Evolutionary conservation across 1,140 invertebrate genomes (phyloP).

Genomic region (Riptortus pedestris): DNA sequence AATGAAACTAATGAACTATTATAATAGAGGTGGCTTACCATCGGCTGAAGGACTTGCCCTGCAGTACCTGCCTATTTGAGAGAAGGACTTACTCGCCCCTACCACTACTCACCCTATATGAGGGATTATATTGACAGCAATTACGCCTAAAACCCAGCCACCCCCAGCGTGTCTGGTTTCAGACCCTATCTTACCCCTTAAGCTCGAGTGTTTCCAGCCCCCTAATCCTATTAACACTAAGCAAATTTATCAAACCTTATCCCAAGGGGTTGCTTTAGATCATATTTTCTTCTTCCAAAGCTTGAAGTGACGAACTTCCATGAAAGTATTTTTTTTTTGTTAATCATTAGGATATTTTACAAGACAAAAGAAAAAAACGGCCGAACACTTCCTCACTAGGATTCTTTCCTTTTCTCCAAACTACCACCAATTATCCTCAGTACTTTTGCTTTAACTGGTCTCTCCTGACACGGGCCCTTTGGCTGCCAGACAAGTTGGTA

Average conservation of each 20-base stretch:
- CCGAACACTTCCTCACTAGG: too few species aligned
- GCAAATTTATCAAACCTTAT: conserved; percentile 7
- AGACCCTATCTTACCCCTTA: not conserved
- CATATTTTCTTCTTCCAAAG: conserved; percentile 3
- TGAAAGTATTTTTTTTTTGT: too few species aligned
- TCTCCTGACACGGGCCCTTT: too few species aligned
- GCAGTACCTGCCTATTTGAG: conserved; percentile 8
- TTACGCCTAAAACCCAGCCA: conserved; percentile 10
- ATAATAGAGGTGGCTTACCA: conserved; percentile 2
- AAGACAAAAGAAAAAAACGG: too few species aligned
- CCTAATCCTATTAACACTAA: conserved; percentile 13
- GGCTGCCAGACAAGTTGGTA: too few species aligned
- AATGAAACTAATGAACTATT: not conserved
- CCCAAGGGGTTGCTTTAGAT: not conserved
- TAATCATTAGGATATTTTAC: too few species aligned
- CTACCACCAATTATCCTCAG: too few species aligned
- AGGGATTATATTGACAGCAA: conserved; percentile 15
- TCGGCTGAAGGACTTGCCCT: conserved; percentile 1
- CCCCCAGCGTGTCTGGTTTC: conserved; percentile 5
- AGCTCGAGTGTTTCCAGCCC: conserved; percentile 1
- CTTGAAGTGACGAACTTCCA: too few species aligned
- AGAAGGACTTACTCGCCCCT: conserved; percentile 5
- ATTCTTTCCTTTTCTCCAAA: too few species aligned
- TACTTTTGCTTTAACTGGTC: too few species aligned
- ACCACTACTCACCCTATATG: not conserved